phyloP scores from a whole-genome alignment of 2,113 vertebrate genomes.

The Menura novaehollandiae region DNA sequence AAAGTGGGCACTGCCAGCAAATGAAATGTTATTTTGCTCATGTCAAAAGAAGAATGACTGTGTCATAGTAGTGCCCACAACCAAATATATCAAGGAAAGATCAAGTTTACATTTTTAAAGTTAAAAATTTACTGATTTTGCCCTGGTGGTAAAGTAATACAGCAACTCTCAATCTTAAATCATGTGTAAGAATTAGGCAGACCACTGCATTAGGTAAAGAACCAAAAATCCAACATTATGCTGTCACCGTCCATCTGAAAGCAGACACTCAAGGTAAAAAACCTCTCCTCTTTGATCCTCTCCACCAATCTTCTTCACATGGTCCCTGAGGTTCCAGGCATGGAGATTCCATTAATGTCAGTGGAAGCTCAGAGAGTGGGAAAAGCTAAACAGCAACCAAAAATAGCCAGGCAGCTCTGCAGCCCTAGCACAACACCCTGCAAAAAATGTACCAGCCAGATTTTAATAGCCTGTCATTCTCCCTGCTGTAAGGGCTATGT shows the following conservation, averaged over 20 bases:
- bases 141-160: background rate
- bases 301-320: background rate
- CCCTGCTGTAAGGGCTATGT: background rate
- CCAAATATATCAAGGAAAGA: background rate
- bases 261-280: background rate
- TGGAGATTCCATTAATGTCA: background rate
- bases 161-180: background rate
- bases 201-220: background rate
- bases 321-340: background rate
- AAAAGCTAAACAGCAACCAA: background rate
- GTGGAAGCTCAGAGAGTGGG: background rate
- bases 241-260: background rate
- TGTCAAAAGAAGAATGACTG: background rate
- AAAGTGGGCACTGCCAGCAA: background rate
- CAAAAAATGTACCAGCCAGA: background rate
- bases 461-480: slow-evolving; percentile 29
- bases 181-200: background rate
- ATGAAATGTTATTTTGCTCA: background rate
- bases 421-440: background rate
- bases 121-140: background rate
- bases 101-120: background rate
- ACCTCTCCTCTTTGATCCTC: background rate
- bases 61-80: background rate
- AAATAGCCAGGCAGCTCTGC: slow-evolving; percentile 17
- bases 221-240: background rate